Evolutionary conservation across 2,113 vertebrate species (phyloP), one percentile per base, ranked within the genome.

Genomic region (Actinemys pallida): DNA sequence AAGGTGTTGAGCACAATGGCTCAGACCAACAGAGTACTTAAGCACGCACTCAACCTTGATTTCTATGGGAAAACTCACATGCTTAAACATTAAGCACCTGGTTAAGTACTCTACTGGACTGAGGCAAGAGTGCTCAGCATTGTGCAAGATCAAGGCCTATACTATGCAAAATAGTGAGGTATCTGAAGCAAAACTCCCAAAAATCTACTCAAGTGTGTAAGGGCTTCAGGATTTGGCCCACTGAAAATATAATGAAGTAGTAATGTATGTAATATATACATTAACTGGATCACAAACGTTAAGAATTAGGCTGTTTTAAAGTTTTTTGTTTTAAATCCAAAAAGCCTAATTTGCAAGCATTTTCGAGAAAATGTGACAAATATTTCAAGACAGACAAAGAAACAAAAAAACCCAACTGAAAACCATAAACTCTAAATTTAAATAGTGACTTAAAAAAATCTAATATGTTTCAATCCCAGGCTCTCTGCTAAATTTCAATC

Each of bases 251-350:
- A 56, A 83, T 29, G 39, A 83, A 14, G 31, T 7, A 27, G 81
- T 1, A 78, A 75, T 31, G 0, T 1, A 2, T 59, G 39, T 39
- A 76, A 17, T 76, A 45, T 22, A 45, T 22, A 12, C 20, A 45
- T 45, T 24, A 76, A 76, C 22, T 45, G 10, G 22, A 76, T 45
- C 39, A 76, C 39, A 45, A 45, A 69, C 2, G 31, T 69, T 69
- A 69, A n/a, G 62, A 69, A 69, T 69, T 69, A 69, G 7, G 31
- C 39, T 76, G 22, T 25, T 24, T 25, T 12, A 45, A 45, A 76
- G 22, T 42, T 45, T 76, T 75, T 39, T n/a, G n/a, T 42, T 72
- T 39, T 22, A 17, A 76, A 25, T 7, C n/a, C 20, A 42, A 76
- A 75, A 45, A 24, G 42, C 39, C 72, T 45, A 39, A 45, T 45